phyloP scores from a whole-genome alignment of 1,140 invertebrate species.

The Agrilus planipennis region DNA sequence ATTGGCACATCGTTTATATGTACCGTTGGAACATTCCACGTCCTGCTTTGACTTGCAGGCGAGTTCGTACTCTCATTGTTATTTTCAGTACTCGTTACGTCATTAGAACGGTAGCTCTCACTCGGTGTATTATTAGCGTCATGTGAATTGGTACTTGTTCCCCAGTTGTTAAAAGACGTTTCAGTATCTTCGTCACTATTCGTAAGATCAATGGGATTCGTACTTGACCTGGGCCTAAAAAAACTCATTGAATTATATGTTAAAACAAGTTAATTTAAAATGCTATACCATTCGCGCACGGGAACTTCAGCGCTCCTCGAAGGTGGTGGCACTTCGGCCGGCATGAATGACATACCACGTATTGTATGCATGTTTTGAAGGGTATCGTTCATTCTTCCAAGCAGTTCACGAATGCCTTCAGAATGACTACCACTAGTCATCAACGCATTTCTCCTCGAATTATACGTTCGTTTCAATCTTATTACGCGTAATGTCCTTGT shows the following conservation, averaged over 20 bases:
- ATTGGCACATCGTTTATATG: conserved; percentile 47
- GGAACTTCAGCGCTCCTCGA: conserved; percentile 1
- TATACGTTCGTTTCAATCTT: conserved; percentile 20
- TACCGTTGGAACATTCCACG: conserved; percentile 41
- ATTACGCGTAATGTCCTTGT: conserved; percentile 24
- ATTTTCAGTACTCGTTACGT: conserved; percentile 19
- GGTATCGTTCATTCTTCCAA: conserved; percentile 16
- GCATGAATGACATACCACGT: not conserved
- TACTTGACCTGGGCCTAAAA: not conserved
- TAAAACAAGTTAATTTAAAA: conserved; percentile 13
- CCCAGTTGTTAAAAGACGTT: not conserved
- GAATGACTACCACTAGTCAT: conserved; percentile 18
- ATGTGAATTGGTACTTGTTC: not conserved
- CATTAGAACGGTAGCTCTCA: conserved; percentile 14
- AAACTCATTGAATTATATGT: conserved; percentile 7
- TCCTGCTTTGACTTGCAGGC: conserved; percentile 3
- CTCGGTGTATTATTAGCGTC: conserved; percentile 1
- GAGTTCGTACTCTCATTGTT: conserved; percentile 9
- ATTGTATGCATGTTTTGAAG: conserved; percentile 12
- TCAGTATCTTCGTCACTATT: not conserved
- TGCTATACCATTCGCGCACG: conserved; percentile 13
- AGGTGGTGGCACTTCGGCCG: not conserved
- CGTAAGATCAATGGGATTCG: not conserved
- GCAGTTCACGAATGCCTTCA: conserved; percentile 17
- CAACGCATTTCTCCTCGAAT: conserved; percentile 22